phyloP scores from a whole-genome alignment of 2,113 vertebrate genomes.

The Prionailurus bengalensis region DNA sequence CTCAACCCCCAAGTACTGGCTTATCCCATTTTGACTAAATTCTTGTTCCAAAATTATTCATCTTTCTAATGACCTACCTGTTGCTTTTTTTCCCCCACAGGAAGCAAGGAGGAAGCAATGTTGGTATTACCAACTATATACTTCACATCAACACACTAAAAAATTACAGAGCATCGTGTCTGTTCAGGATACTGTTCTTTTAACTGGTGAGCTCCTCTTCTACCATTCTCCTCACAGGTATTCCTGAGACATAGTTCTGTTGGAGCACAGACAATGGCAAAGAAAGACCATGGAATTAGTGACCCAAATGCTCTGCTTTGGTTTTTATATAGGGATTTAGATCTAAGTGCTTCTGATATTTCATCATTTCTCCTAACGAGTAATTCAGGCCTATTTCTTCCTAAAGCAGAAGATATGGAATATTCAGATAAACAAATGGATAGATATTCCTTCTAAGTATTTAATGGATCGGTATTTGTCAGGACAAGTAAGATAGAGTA shows the following conservation, averaged over 20 bases:
- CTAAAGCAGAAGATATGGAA: conserved; percentile 5
- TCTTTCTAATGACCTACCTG: background rate
- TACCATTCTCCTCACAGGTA: background rate
- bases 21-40: background rate
- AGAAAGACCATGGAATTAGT: background rate
- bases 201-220: background rate
- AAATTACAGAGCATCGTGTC: background rate
- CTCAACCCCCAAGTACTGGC: background rate
- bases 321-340: background rate
- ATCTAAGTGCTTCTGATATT: background rate
- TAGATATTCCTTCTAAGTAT: background rate
- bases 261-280: background rate
- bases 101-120: background rate
- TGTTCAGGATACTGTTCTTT: background rate
- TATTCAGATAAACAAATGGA: background rate
- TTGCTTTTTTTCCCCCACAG: conserved; percentile 3
- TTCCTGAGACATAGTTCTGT: background rate
- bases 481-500: background rate
- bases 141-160: background rate
- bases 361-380: background rate
- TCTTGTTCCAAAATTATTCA: background rate
- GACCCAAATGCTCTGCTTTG: background rate
- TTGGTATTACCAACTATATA: background rate
- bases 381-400: background rate
- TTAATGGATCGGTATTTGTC: background rate